A percentile compares a stretch with the other conserved stretches of the same genome.
These are phyloP conservation scores for Chroicocephalus ridibundus DNA, from an alignment of 2,113 vertebrate species.

Conservation along the genomic window DNA sequence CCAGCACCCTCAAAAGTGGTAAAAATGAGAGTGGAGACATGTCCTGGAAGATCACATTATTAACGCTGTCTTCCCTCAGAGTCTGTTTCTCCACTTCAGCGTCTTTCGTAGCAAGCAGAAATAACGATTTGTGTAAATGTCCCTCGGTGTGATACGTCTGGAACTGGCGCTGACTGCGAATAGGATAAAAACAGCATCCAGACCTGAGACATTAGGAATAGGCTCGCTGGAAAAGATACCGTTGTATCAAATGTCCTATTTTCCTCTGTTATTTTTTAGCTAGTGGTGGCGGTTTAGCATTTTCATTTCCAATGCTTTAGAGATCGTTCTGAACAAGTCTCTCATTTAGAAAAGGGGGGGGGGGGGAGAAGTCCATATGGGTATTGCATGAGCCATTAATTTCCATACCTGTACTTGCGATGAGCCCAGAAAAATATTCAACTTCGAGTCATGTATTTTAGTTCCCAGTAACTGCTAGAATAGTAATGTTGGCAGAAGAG, in stretches of 20 bases:
- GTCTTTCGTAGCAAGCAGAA: not conserved
- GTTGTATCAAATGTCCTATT: not conserved
- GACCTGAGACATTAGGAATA: not conserved
- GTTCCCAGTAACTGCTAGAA: not conserved
- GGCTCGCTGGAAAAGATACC: not conserved
- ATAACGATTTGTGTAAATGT: not conserved
- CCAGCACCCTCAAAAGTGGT: not conserved
- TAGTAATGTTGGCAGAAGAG: not conserved
- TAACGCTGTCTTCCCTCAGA: not conserved
- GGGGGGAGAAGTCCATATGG: not conserved
- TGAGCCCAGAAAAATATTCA: not conserved
- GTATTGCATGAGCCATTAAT: slow-evolving; percentile 20
- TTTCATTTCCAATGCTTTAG: not conserved
- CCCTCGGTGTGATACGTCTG: not conserved
- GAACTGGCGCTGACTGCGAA: not conserved
- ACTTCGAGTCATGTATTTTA: not conserved
- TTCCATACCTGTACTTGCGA: not conserved
- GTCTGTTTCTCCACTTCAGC: not conserved
- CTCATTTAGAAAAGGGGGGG: not conserved
- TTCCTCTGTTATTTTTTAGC: not conserved
- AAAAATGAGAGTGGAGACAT: not conserved
- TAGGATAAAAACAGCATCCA: not conserved
- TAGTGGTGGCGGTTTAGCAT: not conserved
- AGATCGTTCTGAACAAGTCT: not conserved
- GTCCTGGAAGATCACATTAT: not conserved